phyloP scores from a whole-genome alignment of 2,888 invertebrate species.

The Drosophila limbata region DNA sequence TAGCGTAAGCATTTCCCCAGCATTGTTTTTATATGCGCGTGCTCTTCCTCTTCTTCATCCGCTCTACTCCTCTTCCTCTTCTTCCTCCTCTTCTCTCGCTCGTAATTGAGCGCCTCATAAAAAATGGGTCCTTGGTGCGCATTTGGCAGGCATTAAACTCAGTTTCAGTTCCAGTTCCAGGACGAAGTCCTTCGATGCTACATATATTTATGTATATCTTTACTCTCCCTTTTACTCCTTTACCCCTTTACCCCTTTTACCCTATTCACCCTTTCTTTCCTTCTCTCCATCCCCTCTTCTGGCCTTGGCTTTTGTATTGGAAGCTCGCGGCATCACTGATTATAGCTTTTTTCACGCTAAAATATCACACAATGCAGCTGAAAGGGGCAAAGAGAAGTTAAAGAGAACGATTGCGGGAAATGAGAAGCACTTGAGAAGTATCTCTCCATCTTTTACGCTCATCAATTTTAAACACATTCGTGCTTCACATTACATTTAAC shows the following conservation, averaged over 20 bases:
- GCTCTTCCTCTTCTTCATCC: not conserved
- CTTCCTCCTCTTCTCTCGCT: not conserved
- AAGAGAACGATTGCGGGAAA: too few species aligned
- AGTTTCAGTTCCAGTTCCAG: not conserved
- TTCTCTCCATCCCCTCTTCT: not conserved
- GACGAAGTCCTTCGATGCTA: conserved; percentile 5
- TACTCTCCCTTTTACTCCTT: not conserved
- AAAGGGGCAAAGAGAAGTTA: not conserved
- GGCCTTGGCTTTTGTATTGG: conserved; percentile 40
- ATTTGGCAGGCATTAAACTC: conserved; percentile 66
- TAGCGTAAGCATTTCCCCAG: conserved; percentile 74
- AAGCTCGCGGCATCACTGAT: conserved; percentile 29
- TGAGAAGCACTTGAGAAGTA: not conserved
- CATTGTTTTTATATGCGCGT: conserved; percentile 44
- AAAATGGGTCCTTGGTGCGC: conserved; percentile 68
- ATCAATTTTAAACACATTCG: too few species aligned
- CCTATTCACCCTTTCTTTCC: not conserved
- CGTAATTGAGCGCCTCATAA: conserved; percentile 53
- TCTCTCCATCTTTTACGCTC: not conserved
- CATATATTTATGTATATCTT: too few species aligned
- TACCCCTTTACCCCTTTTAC: not conserved
- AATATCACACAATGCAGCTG: conserved; percentile 26
- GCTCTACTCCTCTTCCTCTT: too few species aligned
- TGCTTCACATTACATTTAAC: not conserved
- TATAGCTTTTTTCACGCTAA: conserved; percentile 35